A percentile compares a stretch with the other conserved stretches of the same genome.
phyloP scores from a whole-genome alignment of 2,888 invertebrate genomes.

The Actias luna region DNA sequence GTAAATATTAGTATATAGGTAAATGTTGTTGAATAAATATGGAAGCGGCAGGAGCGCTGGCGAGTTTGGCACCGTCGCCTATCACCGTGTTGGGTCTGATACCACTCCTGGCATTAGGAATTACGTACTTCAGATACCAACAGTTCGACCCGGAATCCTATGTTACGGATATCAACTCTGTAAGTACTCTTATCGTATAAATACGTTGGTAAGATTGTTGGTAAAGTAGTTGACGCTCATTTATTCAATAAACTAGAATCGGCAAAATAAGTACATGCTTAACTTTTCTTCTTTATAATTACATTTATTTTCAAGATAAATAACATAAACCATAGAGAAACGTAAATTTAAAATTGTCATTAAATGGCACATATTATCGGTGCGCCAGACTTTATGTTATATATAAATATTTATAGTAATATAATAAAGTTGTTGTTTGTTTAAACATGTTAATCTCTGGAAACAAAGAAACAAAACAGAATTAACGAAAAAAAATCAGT shows the following conservation, averaged over 20 bases:
- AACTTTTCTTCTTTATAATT: background rate
- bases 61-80: constrained; percentile 83
- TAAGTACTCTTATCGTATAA: constrained; percentile 67
- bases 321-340: no score
- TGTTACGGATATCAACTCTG: constrained; percentile 86
- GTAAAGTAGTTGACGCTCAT: background rate
- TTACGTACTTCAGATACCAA: constrained; percentile 91
- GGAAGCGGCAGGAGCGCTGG: constrained; percentile 79
- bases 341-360: no score
- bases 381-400: no score
- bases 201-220: background rate
- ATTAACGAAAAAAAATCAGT: no score
- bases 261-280: background rate
- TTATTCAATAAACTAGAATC: background rate
- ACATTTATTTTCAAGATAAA: no score
- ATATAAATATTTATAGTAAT: no score
- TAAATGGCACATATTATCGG: no score
- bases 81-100: constrained; percentile 87
- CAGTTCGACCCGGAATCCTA: constrained; percentile 91
- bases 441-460: no score
- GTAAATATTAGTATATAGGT: constrained; percentile 73
- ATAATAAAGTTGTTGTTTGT: no score
- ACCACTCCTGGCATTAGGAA: constrained; percentile 90
- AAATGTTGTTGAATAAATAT: constrained; percentile 67
- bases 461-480: no score